phyloP scores from a whole-genome alignment of 2,797 vertebrate species.

The Mionectes olivaceus region DNA sequence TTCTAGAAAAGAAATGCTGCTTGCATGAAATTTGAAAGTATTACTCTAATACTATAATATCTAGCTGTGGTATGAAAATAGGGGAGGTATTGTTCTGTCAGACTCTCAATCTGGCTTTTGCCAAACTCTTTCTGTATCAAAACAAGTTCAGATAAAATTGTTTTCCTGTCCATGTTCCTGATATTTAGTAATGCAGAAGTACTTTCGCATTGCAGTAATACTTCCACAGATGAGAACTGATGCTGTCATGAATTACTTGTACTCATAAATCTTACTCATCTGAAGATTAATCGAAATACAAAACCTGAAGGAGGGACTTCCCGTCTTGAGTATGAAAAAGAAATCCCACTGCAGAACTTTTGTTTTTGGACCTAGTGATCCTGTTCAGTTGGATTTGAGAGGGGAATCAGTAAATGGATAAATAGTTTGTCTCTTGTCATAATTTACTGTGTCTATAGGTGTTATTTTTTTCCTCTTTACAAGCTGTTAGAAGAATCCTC shows the following conservation, averaged over 20 bases:
- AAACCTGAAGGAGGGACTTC: not conserved
- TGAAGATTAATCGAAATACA: not conserved
- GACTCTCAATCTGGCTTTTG: not conserved
- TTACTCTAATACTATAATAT: not conserved
- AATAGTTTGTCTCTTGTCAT: not conserved
- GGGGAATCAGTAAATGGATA: not conserved
- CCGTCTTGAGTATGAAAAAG: not conserved
- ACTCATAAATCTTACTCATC: not conserved
- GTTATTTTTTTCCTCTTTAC: not conserved
- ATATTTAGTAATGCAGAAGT: not conserved
- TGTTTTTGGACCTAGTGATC: not conserved
- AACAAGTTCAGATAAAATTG: not conserved
- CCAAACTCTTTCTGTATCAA: not conserved
- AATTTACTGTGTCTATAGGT: not conserved
- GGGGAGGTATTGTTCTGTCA: not conserved
- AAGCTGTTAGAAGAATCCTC: not conserved
- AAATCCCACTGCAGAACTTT: not conserved
- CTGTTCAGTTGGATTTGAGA: not conserved
- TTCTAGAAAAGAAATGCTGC: not conserved
- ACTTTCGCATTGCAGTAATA: conserved; percentile 31
- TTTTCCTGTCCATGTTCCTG: not conserved
- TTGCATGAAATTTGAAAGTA: not conserved
- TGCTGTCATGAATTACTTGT: not conserved
- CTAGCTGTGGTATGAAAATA: not conserved
- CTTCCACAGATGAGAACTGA: not conserved